Evolutionary conservation across 2,797 vertebrate genomes (phyloP).

Genomic region (Steatocranus sp.): DNA sequence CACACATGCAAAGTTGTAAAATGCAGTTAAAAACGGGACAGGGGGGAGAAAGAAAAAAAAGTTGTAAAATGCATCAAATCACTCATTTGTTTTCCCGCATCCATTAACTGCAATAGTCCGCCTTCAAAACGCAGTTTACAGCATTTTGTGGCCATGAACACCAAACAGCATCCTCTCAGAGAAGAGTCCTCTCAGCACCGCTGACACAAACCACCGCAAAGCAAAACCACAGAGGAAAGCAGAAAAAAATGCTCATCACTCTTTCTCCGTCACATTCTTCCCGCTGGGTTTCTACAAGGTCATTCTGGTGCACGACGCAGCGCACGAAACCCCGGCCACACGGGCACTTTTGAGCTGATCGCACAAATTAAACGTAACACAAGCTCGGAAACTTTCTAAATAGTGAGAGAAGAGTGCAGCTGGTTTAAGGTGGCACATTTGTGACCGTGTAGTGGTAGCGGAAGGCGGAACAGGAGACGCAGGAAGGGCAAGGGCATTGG

Average conservation of each 20-base stretch:
- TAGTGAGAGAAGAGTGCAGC: neutral
- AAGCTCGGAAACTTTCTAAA: neutral
- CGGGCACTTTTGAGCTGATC: accelerated
- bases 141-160: neutral
- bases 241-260: slow-evolving; percentile 24
- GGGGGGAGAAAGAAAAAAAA: too few species aligned
- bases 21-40: too few species aligned
- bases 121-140: neutral
- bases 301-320: slow-evolving; percentile 64
- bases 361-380: neutral
- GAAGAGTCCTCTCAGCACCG: neutral
- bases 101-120: neutral
- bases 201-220: neutral
- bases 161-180: neutral
- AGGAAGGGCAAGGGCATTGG: slow-evolving; percentile 30
- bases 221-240: neutral
- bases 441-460: neutral
- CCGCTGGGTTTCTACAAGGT: slow-evolving; percentile 72
- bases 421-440: neutral
- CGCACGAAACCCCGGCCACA: neutral
- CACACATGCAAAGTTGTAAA: slow-evolving; percentile 13
- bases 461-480: neutral
- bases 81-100: neutral
- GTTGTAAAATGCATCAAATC: neutral
- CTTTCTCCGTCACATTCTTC: slow-evolving; percentile 31